A percentile compares a stretch with the other conserved stretches of the same genome.
These are phyloP conservation scores for Brachionus paranguensis DNA, from an alignment of 1,140 invertebrate species.

Conservation along the genomic window DNA sequence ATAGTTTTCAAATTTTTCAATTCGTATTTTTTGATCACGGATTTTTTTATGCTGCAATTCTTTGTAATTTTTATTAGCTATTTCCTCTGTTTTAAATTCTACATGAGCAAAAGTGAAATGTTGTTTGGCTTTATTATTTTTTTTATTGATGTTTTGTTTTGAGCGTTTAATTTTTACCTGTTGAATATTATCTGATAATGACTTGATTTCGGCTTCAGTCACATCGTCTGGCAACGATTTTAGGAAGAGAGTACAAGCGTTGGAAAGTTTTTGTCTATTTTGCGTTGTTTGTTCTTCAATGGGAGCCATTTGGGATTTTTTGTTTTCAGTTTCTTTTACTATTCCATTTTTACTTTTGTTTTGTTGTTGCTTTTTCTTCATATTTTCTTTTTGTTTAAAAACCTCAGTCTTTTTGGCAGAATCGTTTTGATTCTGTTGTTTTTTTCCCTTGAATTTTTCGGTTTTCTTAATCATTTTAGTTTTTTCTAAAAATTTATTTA, in stretches of 20 bases:
- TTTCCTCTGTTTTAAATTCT: conserved; percentile 45
- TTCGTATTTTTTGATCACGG: conserved; percentile 45
- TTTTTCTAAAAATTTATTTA: background rate
- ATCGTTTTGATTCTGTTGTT: background rate
- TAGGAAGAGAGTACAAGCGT: conserved; percentile 64
- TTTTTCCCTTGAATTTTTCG: background rate
- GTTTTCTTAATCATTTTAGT: background rate
- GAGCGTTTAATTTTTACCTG: conserved; percentile 57
- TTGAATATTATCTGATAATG: conserved; percentile 64
- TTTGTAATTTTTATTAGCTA: conserved; percentile 44
- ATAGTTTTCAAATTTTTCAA: conserved; percentile 7
- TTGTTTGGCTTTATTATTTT: conserved; percentile 24
- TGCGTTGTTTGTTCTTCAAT: conserved; percentile 40
- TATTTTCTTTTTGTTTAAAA: background rate
- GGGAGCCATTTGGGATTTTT: conserved; percentile 38
- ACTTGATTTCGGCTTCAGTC: conserved; percentile 69
- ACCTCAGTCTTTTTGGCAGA: background rate
- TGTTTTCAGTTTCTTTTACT: background rate
- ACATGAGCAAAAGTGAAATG: conserved; percentile 48
- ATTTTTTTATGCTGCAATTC: conserved; percentile 47
- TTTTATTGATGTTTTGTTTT: conserved; percentile 40
- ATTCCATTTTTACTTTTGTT: background rate
- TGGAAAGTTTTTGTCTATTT: background rate
- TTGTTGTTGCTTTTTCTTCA: background rate
- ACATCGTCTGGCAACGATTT: conserved; percentile 78